Evolutionary conservation across 2,113 vertebrate species (phyloP).

Genomic region (Irena cyanogastra): DNA sequence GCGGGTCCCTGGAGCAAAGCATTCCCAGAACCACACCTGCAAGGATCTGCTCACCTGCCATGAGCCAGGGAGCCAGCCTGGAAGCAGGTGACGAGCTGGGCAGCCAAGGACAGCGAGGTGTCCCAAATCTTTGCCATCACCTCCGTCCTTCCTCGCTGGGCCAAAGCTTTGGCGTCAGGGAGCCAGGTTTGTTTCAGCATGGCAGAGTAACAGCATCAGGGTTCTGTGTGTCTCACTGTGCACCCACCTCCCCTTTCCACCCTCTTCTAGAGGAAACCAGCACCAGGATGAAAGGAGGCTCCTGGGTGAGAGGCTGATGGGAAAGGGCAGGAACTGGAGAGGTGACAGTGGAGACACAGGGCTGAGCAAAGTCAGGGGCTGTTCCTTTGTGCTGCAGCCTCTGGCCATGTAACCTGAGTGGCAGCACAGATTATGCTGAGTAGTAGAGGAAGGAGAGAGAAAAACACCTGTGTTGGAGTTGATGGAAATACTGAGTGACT

Average conservation of each 20-base stretch:
- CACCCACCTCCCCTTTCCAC: not conserved
- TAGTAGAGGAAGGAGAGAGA: not conserved
- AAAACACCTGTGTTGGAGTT: not conserved
- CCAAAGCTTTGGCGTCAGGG: not conserved
- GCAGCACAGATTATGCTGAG: not conserved
- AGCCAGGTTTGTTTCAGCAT: not conserved
- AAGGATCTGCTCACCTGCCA: not conserved
- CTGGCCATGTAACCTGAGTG: not conserved
- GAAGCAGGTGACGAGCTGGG: not conserved
- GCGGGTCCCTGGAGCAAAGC: not conserved
- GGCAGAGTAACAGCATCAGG: not conserved
- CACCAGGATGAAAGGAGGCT: not conserved
- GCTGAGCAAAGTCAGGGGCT: not conserved
- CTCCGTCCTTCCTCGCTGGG: fast-evolving
- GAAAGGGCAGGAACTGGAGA: not conserved
- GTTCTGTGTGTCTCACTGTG: not conserved
- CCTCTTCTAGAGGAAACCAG: not conserved
- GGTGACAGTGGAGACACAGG: fast-evolving
- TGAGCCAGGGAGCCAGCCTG: not conserved
- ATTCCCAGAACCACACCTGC: not conserved
- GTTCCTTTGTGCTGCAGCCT: not conserved
- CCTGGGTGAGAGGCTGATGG: not conserved
- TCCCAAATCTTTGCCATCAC: not conserved
- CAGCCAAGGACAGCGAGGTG: not conserved
- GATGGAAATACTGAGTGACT: not conserved